phyloP scores from a whole-genome alignment of 2,797 vertebrate genomes.

The Sardinella longiceps region DNA sequence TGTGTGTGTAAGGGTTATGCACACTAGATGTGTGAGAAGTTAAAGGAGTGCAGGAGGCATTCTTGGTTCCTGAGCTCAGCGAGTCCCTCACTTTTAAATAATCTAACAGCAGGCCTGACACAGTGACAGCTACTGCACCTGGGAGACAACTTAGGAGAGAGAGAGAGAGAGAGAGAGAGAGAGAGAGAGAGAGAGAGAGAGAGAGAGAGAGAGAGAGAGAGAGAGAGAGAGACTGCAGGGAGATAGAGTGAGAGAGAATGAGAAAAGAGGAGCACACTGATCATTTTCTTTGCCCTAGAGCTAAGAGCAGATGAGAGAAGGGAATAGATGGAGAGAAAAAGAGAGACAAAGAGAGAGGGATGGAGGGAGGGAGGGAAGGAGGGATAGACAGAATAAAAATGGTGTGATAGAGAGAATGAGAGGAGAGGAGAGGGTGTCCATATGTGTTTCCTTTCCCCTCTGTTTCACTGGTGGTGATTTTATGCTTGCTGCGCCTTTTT shows the following conservation, averaged over 20 bases:
- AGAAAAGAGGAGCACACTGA: neutral
- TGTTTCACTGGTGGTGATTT: slow-evolving; percentile 50
- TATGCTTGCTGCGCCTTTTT: slow-evolving; percentile 55
- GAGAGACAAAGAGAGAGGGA: neutral
- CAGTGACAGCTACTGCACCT: slow-evolving; percentile 8
- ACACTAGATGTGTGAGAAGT: neutral
- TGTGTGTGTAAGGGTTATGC: neutral
- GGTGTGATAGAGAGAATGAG: neutral
- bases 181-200: slow-evolving; percentile 7
- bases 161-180: slow-evolving; percentile 28
- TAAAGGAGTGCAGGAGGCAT: neutral
- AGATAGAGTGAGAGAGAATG: too few relatives aligned
- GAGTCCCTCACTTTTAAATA: slow-evolving; percentile 20
- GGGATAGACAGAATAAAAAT: neutral
- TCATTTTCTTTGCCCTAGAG: too few relatives aligned
- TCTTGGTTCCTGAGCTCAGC: slow-evolving; percentile 20
- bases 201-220: neutral
- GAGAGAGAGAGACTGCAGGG: neutral
- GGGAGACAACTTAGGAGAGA: slow-evolving; percentile 16
- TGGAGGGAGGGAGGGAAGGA: neutral
- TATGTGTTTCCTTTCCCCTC: slow-evolving; percentile 40
- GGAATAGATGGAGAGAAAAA: neutral
- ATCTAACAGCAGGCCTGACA: slow-evolving; percentile 24
- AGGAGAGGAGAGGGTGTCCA: slow-evolving; percentile 9
- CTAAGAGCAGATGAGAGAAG: neutral